phyloP scores from a whole-genome alignment of 2,888 invertebrate genomes.

The Apodemia zela region DNA sequence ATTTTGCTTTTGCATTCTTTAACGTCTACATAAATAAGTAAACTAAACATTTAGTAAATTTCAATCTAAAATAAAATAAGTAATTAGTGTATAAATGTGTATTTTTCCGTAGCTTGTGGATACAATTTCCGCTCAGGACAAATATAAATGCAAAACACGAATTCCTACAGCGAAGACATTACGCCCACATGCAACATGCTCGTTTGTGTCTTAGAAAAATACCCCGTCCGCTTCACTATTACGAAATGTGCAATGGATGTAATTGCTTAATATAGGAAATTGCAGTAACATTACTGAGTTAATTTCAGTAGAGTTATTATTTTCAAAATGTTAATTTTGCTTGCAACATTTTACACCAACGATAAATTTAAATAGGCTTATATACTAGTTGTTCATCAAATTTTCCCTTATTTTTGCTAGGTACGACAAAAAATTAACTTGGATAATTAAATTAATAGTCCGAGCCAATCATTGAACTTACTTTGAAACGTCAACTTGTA shows the following conservation, averaged over 20 bases:
- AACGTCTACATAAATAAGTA: background rate
- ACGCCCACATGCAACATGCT: conserved; percentile 22
- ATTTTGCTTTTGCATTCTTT: too few species aligned
- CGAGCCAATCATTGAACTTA: too few species aligned
- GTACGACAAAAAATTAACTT: too few species aligned
- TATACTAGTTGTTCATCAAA: too few species aligned
- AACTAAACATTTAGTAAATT: background rate
- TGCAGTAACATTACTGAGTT: conserved; percentile 4
- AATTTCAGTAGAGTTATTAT: background rate
- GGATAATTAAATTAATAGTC: too few species aligned
- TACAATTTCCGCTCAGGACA: conserved; percentile 22
- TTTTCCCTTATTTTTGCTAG: too few species aligned
- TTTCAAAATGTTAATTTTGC: background rate
- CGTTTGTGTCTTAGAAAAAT: conserved; percentile 22
- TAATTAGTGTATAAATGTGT: conserved; percentile 19
- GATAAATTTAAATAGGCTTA: too few species aligned
- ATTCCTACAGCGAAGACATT: conserved; percentile 23
- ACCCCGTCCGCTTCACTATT: conserved; percentile 19
- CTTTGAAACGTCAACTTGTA: too few species aligned
- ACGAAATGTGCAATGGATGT: conserved; percentile 9
- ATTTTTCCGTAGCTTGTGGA: conserved; percentile 19
- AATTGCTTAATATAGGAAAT: conserved; percentile 10
- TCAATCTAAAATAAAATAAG: background rate
- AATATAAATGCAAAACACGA: conserved; percentile 24
- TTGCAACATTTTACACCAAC: background rate